Evolutionary conservation across 1,140 invertebrate species (phyloP).

Genomic region (Panulirus ornatus): DNA sequence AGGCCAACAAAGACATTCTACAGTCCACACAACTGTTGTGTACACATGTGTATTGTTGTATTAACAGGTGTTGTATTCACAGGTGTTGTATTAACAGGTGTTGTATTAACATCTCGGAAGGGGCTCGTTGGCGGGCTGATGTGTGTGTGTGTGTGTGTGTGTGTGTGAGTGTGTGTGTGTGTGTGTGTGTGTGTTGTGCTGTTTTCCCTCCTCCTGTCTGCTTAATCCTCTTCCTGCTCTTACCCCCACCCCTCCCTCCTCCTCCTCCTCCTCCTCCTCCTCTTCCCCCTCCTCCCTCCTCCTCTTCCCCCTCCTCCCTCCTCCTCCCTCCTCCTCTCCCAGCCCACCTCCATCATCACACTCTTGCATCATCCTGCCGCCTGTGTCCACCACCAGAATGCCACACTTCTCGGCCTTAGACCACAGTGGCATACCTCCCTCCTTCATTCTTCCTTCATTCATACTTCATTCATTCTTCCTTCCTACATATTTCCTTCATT

Average conservation of each 20-base stretch:
- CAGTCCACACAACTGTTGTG: too few species aligned
- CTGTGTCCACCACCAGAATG: not conserved
- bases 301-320: not conserved
- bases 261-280: not conserved
- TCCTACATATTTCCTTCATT: too few species aligned
- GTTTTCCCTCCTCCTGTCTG: not conserved
- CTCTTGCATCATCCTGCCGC: not conserved
- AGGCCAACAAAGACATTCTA: too few species aligned
- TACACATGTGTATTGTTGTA: not conserved
- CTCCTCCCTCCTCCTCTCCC: not conserved
- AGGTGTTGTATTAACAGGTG: not conserved
- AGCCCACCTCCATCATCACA: not conserved
- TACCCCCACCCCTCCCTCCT: conserved; percentile 4
- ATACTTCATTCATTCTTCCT: too few species aligned
- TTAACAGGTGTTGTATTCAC: not conserved
- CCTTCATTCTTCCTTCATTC: too few species aligned
- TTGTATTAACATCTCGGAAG: not conserved
- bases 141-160: too few species aligned
- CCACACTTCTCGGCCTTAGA: too few species aligned
- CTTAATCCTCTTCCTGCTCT: not conserved
- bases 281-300: not conserved
- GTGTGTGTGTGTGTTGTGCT: not conserved
- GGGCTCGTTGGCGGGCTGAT: not conserved
- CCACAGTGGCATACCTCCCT: too few species aligned
- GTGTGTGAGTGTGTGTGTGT: too few species aligned